Percentiles rank a stretch among this genome's conserved stretches.
Conservation (phyloP, 1,140 invertebrate species). For the Drosophila littoralis region DNA sequence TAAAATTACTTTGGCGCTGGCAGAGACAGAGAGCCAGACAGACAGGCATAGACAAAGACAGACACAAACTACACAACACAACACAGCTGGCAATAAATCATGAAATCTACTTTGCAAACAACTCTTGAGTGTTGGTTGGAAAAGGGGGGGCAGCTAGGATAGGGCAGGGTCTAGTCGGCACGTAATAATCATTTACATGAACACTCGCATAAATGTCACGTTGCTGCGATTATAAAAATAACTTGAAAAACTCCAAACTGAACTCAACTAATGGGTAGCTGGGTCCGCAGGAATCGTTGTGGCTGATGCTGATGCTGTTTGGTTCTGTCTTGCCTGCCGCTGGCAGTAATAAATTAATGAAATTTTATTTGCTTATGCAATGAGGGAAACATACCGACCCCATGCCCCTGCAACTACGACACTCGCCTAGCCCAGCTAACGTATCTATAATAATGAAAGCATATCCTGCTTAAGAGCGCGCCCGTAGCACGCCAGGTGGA, state of each 20-base stretch:
- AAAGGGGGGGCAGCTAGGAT: conserved; percentile 1
- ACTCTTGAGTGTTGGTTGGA: conserved; percentile 12
- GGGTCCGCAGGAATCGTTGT: background rate
- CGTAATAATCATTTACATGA: conserved; percentile 83
- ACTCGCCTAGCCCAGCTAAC: conserved; percentile 1
- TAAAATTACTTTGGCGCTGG: conserved; percentile 75
- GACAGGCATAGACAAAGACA: conserved; percentile 13
- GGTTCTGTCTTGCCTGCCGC: conserved; percentile 44
- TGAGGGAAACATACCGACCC: conserved; percentile 67
- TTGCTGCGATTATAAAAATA: conserved; percentile 80
- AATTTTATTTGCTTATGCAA: conserved; percentile 83
- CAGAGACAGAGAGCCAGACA: conserved; percentile 14
- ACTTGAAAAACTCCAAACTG: conserved; percentile 72
- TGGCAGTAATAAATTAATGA: conserved; percentile 81
- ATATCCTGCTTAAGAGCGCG: conserved; percentile 75
- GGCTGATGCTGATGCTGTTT: conserved; percentile 29
- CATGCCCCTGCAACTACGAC: background rate
- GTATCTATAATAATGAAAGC: conserved; percentile 79
- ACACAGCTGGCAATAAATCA: conserved; percentile 75
- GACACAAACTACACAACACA: conserved; percentile 23
- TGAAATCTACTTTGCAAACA: conserved; percentile 74
- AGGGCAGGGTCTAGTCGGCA: conserved; percentile 50
- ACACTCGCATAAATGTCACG: conserved; percentile 82
- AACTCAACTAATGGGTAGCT: conserved; percentile 55
- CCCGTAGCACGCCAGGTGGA: conserved; percentile 64